Base-by-base conservation (phyloP, 1,140 invertebrate genomes). In the Grapholita molesta region DNA sequence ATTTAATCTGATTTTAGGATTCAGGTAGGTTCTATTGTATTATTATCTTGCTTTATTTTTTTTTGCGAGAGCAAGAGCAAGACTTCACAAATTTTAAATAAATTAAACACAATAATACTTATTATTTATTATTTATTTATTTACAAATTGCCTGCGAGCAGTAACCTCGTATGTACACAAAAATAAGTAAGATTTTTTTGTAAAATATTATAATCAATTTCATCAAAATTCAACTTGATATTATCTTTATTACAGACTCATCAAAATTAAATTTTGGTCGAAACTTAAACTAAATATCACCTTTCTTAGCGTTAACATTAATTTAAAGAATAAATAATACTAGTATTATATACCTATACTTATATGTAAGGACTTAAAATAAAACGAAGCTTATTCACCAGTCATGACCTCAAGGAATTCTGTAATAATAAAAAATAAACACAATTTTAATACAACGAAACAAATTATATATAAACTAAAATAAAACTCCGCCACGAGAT, bases 331-430 rank as follows among this genome's bases (percentile, higher is more conserved):
- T 21, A 18, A 18, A 8, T 48, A 48, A 48, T 48, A 48, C 6
- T 18, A 48, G 18, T 6, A 48, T 18, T 4, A 48, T 5, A 6
- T 30, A 66, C 18, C 30, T 68, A 68, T 28, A 38, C 33, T 30
- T 65, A 42, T n/a, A n/a, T n/a, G 15, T 33, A 6, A 42, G 25
- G 42, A 33, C 55, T 8, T 61, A 61, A 25, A 61, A 11, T 57
- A 1, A 15, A 30, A 28, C 0, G 42, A 57, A 23, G 42, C 73
- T 79, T 88, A 90, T 89, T 91, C 92, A 77, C 94, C 94, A 81
- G 94, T 95, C 94, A 95, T 95, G 67, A 95, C 94, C 85, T 95
- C 94, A 91, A 95, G 93, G 82, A 95, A 95, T 86, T 95, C 95
- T 95, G 92, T 53, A 93, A 94, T 71, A 76, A 82, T 70, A 76